Percentiles rank a stretch among this genome's conserved stretches.
Conservation (phyloP, 64 coral and sea anemone species). For the Astreopora myriophthalma region DNA sequence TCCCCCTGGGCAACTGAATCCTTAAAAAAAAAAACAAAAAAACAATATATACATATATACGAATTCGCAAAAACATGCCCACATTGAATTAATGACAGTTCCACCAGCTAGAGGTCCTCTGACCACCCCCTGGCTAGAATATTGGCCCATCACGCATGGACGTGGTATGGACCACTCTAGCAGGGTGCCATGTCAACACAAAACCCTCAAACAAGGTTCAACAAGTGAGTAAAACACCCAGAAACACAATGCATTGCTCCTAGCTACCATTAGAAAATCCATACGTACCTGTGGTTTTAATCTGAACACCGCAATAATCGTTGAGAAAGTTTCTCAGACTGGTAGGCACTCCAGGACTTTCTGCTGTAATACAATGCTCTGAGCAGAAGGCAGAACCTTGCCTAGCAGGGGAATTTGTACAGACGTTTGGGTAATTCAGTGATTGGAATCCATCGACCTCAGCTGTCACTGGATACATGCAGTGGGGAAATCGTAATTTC, state of each 20-base stretch:
- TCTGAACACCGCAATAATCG: background rate
- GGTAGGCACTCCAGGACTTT: background rate
- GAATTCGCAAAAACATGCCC: too few relatives aligned
- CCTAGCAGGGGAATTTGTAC: background rate
- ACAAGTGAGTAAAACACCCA: too few relatives aligned
- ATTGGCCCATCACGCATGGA: background rate
- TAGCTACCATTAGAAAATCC: too few relatives aligned
- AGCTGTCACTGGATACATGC: conserved; percentile 22
- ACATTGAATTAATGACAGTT: too few relatives aligned
- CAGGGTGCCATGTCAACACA: background rate
- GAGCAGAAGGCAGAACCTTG: background rate
- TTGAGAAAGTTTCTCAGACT: background rate
- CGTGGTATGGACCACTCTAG: background rate
- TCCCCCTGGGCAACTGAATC: too few relatives aligned
- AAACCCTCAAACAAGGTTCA: background rate
- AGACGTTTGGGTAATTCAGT: conserved; percentile 9
- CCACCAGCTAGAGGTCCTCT: background rate
- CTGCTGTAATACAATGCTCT: background rate
- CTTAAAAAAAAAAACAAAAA: too few relatives aligned
- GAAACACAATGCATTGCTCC: too few relatives aligned
- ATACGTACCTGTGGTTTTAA: too few relatives aligned
- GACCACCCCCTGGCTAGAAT: background rate
- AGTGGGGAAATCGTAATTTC: conserved; percentile 38
- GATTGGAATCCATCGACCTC: background rate
- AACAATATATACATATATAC: too few relatives aligned